Conservation (phyloP, 2,113 vertebrate genomes). For the Daubentonia madagascariensis region DNA sequence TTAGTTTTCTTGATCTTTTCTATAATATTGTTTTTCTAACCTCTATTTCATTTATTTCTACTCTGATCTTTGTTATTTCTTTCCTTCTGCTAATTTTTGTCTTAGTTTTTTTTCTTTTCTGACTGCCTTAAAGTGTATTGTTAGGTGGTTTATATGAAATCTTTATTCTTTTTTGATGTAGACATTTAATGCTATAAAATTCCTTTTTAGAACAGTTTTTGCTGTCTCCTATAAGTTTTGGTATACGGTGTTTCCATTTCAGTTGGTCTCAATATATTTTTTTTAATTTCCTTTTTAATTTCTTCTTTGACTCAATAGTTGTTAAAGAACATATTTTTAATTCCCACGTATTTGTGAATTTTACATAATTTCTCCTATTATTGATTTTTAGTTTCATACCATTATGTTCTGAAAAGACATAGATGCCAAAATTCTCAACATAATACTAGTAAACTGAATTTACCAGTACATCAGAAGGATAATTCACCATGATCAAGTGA, state of each 20-base stretch:
- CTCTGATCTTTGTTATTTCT: background rate
- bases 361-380: background rate
- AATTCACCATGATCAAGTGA: background rate
- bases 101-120: background rate
- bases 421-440: background rate
- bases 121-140: background rate
- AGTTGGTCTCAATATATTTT: background rate
- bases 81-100: background rate
- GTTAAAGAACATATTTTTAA: background rate
- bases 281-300: background rate
- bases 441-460: background rate
- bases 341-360: background rate
- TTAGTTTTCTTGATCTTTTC: background rate
- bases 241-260: background rate
- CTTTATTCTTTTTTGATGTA: background rate
- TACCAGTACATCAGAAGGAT: background rate
- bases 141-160: background rate
- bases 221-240: background rate
- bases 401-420: background rate
- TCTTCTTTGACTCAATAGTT: background rate
- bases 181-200: background rate
- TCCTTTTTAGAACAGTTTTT: background rate
- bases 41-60: background rate
- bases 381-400: background rate
- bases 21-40: background rate